Percentiles rank a stretch among this genome's conserved stretches.
phyloP scores from a whole-genome alignment of 2,797 vertebrate species.

The Neopelma chrysocephalum region DNA sequence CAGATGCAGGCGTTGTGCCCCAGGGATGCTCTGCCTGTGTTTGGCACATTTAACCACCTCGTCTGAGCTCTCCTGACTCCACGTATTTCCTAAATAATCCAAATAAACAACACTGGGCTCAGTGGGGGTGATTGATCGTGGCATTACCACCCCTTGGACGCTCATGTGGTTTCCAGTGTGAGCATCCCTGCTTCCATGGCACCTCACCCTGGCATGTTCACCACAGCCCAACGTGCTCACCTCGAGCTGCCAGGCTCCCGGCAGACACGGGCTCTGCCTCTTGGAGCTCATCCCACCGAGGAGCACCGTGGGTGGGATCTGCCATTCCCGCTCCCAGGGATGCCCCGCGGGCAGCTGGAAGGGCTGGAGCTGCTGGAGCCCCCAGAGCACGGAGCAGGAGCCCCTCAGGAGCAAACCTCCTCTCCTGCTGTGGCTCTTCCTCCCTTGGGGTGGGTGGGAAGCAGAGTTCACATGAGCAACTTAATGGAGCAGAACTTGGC shows the following conservation, averaged over 20 bases:
- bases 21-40: background rate
- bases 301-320: fast-evolving
- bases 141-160: background rate
- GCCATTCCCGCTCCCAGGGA: fast-evolving
- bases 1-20: background rate
- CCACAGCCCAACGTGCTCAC: background rate
- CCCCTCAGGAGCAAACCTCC: background rate
- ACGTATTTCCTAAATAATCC: background rate
- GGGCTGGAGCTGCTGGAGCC: background rate
- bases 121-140: fast-evolving
- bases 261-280: background rate
- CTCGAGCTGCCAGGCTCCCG: fast-evolving
- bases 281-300: fast-evolving
- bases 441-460: background rate
- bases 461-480: background rate
- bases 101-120: background rate
- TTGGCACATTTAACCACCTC: background rate
- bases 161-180: fast-evolving
- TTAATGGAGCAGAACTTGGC: conserved; percentile 73
- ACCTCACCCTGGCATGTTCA: background rate
- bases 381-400: fast-evolving
- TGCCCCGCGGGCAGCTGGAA: background rate
- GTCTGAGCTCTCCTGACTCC: background rate
- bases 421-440: background rate
- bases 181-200: background rate